phyloP scores from a whole-genome alignment of 23 tunicate species.

The Trididemnum miniatum region DNA sequence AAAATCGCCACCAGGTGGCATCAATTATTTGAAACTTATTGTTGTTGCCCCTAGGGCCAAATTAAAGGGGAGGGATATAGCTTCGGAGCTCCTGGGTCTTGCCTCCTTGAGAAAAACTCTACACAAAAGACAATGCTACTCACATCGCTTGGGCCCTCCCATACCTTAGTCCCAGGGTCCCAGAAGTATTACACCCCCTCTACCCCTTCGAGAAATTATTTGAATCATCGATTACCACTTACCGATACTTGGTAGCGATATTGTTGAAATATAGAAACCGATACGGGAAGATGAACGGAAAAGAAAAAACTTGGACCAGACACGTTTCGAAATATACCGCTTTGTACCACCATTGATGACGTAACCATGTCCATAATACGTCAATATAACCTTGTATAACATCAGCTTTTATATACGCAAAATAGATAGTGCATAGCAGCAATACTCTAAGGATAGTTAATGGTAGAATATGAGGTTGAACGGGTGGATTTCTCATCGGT shows the following conservation, averaged over 20 bases:
- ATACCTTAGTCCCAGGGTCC: too few relatives aligned
- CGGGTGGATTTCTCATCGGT: too few relatives aligned
- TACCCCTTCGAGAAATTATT: too few relatives aligned
- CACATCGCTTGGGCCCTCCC: too few relatives aligned
- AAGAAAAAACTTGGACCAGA: conserved; percentile 50
- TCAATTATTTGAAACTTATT: too few relatives aligned
- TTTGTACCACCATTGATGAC: conserved; percentile 68
- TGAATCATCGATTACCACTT: conserved; percentile 6
- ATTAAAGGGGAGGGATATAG: too few relatives aligned
- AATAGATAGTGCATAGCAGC: background rate
- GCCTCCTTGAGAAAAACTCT: too few relatives aligned
- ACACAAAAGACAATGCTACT: too few relatives aligned
- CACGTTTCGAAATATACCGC: conserved; percentile 71
- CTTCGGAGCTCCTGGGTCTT: too few relatives aligned
- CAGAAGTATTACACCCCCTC: too few relatives aligned
- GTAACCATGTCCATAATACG: conserved; percentile 45
- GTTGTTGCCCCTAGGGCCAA: too few relatives aligned
- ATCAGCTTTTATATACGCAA: conserved; percentile 42
- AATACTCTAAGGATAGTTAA: background rate
- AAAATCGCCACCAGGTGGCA: too few relatives aligned
- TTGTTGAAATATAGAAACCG: conserved; percentile 18
- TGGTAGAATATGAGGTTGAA: background rate
- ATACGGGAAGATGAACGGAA: conserved; percentile 32
- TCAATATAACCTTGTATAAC: conserved; percentile 43
- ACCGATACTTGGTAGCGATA: conserved; percentile 49